Conservation (phyloP, 2,113 vertebrate genomes). For the Genyomyrus donnyi region DNA sequence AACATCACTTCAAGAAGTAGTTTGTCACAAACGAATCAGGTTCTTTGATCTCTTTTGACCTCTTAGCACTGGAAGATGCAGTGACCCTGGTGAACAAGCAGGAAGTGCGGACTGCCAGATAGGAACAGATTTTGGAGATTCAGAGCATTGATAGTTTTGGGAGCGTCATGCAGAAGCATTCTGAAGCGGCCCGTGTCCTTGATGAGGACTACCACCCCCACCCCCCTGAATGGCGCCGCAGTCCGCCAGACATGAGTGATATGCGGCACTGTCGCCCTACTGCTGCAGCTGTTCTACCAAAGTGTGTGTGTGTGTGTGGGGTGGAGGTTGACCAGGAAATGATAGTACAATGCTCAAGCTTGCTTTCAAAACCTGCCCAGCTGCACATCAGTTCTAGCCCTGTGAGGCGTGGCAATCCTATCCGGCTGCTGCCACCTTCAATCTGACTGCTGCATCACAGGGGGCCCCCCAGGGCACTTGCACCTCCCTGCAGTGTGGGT, state of each 20-base stretch:
- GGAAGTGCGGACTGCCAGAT: background rate
- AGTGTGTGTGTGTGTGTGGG: background rate
- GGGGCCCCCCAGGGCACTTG: background rate
- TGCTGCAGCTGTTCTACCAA: background rate
- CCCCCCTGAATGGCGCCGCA: background rate
- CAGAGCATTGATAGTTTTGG: background rate
- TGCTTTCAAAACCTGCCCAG: background rate
- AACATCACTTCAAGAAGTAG: background rate
- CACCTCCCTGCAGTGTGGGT: background rate
- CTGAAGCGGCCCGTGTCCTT: background rate
- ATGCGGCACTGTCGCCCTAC: background rate
- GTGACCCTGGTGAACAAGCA: background rate
- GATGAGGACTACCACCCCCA: background rate
- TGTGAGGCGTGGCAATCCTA: background rate
- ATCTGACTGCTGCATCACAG: background rate
- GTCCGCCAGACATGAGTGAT: background rate
- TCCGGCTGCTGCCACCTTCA: background rate
- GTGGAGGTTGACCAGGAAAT: background rate
- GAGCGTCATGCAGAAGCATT: background rate
- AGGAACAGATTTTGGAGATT: background rate
- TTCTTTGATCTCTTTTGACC: background rate
- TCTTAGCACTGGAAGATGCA: background rate
- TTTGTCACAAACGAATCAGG: background rate
- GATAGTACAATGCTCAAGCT: background rate
- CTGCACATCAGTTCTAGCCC: background rate